phyloP scores from a whole-genome alignment of 1,140 invertebrate genomes.

The Mamestra configurata region DNA sequence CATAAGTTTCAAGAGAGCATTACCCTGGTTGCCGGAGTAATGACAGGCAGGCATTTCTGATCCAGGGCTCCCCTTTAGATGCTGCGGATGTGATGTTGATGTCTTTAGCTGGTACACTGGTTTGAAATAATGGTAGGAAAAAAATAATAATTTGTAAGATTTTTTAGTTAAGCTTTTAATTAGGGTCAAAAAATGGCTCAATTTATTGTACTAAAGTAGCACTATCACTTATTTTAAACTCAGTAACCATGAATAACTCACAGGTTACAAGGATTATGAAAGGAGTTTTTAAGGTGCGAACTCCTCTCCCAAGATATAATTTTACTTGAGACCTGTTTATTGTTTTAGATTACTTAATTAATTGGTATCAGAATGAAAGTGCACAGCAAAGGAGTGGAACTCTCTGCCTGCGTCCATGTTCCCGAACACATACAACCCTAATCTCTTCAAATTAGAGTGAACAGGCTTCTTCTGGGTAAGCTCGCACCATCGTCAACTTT shows the following conservation, averaged over 20 bases:
- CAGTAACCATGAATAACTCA: slow-evolving; percentile 7
- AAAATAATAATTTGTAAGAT: not conserved
- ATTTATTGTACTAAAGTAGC: slow-evolving; percentile 46
- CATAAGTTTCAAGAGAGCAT: slow-evolving; percentile 36
- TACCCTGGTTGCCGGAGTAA: slow-evolving; percentile 49
- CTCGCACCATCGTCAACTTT: too few relatives aligned
- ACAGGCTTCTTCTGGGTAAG: too few relatives aligned
- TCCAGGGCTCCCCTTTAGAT: slow-evolving; percentile 51
- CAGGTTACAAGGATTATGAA: slow-evolving; percentile 59
- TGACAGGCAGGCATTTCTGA: slow-evolving; percentile 56
- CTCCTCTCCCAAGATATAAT: slow-evolving; percentile 59
- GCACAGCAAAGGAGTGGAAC: too few relatives aligned
- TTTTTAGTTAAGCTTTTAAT: slow-evolving; percentile 1
- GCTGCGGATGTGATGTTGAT: slow-evolving; percentile 55
- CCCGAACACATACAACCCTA: too few relatives aligned
- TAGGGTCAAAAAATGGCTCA: slow-evolving; percentile 22
- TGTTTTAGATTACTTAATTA: slow-evolving; percentile 45
- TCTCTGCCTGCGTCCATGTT: too few relatives aligned
- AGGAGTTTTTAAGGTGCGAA: slow-evolving; percentile 58
- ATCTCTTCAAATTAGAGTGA: too few relatives aligned
- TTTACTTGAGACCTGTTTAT: slow-evolving; percentile 11
- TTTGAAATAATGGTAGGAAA: not conserved
- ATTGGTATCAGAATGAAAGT: slow-evolving; percentile 33
- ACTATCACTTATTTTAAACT: slow-evolving; percentile 36
- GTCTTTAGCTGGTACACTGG: slow-evolving; percentile 60